phyloP scores from a whole-genome alignment of 2,797 vertebrate species.

The Neosilurus mollespiculum region DNA sequence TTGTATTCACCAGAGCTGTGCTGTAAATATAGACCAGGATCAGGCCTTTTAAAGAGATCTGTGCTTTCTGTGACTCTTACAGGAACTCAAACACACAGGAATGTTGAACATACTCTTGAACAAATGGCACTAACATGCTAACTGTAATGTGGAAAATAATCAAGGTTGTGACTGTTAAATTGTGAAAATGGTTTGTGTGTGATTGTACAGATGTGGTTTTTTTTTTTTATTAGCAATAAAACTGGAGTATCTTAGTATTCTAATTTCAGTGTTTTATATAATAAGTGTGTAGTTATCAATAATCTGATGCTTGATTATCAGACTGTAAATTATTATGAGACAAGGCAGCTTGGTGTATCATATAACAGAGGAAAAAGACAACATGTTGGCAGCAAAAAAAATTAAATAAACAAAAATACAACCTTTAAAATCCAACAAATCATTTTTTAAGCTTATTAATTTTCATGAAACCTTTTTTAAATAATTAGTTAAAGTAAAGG shows the following conservation, averaged over 20 bases:
- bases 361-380: neutral
- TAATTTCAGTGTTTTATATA: neutral
- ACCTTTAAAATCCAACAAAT: neutral
- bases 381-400: neutral
- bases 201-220: neutral
- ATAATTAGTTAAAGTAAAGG: neutral
- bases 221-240: neutral
- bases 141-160: neutral
- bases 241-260: neutral
- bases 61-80: slow-evolving; percentile 33
- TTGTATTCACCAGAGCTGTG: slow-evolving; percentile 43
- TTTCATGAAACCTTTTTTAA: neutral
- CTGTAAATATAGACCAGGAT: slow-evolving; percentile 53
- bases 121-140: neutral
- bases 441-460: neutral
- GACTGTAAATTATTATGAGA: neutral
- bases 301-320: neutral
- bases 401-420: neutral
- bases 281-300: neutral
- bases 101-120: slow-evolving; percentile 1
- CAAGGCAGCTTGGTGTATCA: neutral
- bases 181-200: too few relatives aligned
- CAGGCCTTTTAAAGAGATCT: slow-evolving; percentile 38
- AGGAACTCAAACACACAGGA: slow-evolving; percentile 3
- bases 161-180: neutral